A percentile compares a stretch with the other conserved stretches of the same genome.
Conservation (phyloP, 2,888 invertebrate species). For the Ophion obscuratus region DNA sequence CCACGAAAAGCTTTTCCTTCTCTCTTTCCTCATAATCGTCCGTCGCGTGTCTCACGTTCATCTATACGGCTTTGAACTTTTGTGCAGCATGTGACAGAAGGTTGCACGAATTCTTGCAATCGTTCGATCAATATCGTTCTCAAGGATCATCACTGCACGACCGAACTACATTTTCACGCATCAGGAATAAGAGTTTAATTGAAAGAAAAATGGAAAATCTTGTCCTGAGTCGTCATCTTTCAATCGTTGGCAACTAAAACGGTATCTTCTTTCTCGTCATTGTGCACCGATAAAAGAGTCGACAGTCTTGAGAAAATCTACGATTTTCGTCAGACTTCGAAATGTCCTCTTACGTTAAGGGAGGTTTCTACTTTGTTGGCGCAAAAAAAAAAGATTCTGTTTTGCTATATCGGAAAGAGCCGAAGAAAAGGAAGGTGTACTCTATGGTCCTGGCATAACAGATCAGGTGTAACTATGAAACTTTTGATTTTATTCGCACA, state of each 20-base stretch:
- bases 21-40: constrained; percentile 9
- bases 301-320: neutral
- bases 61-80: constrained; percentile 61
- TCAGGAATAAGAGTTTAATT: neutral
- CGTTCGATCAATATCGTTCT: constrained; percentile 56
- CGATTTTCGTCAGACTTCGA: neutral
- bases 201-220: neutral
- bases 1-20: neutral
- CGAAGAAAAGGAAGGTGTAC: no score
- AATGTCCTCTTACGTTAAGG: no score
- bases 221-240: neutral
- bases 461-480: no score
- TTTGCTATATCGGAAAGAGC: no score
- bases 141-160: constrained; percentile 7
- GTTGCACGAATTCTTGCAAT: constrained; percentile 71
- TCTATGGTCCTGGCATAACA: no score
- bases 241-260: neutral
- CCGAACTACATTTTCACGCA: neutral
- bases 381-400: no score
- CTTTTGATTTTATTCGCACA: no score
- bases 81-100: constrained; percentile 58
- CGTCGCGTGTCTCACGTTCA: constrained; percentile 45
- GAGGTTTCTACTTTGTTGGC: no score
- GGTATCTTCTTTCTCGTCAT: neutral
- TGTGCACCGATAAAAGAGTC: neutral